Base-by-base conservation (phyloP, 2,797 vertebrate genomes). In the Poeciliopsis infans region DNA sequence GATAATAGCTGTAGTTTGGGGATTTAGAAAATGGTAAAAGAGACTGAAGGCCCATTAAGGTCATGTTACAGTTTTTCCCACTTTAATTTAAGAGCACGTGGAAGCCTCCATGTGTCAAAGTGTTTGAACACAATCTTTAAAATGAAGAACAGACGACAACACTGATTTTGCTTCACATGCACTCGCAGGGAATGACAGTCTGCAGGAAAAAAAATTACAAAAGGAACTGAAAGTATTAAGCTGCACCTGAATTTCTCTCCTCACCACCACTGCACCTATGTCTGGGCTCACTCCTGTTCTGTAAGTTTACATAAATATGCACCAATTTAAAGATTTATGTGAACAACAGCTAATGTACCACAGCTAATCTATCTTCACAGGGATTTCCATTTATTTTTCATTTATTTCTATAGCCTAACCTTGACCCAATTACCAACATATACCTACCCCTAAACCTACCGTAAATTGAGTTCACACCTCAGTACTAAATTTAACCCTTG, bases 11-110 rank as follows among this genome's bases (percentile, higher is more conserved):
- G 70, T 75, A 73, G 75, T 81, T 85, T 23, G 72, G 12, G 80
- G 81, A 83, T 88, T 85, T 83, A 49, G 77, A 78, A 79, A 83
- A 74, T 23, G 74, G 59, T n/a, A 72, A 49, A 53, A 64, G 74
- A 75, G 72, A 80, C 53, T 73, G 47, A 77, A 43, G 69, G 10
- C 23, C 66, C 15, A 43, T 41, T 43, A 41, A 66, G 39, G 25
- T 39, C 41, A 15, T 1, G 25, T 69, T 69, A 41, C 31, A 36
- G 18, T 66, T 66, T 39, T 33, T 39, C 61, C 7, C 33, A 20
- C 18, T 39, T 66, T 20, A 66, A 66, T 66, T 36, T 66, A 36
- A 25, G 41, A 39, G 20, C 18, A 41, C 20, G 11, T 41, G 18
- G 36, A 68, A 18, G 36, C 20, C 39, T 41, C 39, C 39, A 41